Conservation (phyloP, 2,113 vertebrate species). For the Solenodon paradoxus region DNA sequence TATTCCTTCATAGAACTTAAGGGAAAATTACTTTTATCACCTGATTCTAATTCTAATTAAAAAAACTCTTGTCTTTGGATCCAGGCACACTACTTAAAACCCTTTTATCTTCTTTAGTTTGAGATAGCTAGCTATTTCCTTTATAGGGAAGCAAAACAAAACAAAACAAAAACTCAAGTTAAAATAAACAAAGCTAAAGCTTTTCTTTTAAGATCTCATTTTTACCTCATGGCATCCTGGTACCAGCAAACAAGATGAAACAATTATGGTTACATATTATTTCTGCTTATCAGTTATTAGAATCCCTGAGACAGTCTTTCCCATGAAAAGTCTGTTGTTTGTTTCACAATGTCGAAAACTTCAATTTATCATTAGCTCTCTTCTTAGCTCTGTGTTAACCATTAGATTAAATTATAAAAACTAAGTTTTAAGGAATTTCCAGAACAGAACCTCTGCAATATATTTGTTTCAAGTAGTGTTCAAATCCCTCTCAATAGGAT, state of each 20-base stretch:
- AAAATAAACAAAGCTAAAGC: not conserved
- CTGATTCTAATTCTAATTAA: not conserved
- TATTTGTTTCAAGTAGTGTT: not conserved
- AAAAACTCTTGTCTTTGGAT: not conserved
- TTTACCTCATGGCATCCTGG: not conserved
- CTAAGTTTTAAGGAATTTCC: not conserved
- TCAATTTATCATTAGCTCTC: not conserved
- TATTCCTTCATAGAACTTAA: not conserved
- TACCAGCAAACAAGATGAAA: not conserved
- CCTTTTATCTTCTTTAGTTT: not conserved
- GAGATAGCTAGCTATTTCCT: not conserved
- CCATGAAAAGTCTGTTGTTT: not conserved
- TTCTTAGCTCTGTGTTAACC: not conserved
- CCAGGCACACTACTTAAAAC: not conserved
- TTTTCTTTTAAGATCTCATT: not conserved
- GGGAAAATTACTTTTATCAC: not conserved
- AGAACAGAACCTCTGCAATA: not conserved
- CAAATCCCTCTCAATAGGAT: not conserved
- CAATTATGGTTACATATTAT: not conserved
- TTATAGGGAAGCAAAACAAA: conserved; percentile 6
- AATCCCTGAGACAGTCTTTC: not conserved
- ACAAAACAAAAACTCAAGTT: not conserved
- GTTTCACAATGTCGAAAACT: not conserved
- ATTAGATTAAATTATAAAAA: not conserved
- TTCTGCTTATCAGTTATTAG: not conserved